Conservation (phyloP, 2,113 vertebrate genomes). For the Rhinopomastus cyanomelas region DNA sequence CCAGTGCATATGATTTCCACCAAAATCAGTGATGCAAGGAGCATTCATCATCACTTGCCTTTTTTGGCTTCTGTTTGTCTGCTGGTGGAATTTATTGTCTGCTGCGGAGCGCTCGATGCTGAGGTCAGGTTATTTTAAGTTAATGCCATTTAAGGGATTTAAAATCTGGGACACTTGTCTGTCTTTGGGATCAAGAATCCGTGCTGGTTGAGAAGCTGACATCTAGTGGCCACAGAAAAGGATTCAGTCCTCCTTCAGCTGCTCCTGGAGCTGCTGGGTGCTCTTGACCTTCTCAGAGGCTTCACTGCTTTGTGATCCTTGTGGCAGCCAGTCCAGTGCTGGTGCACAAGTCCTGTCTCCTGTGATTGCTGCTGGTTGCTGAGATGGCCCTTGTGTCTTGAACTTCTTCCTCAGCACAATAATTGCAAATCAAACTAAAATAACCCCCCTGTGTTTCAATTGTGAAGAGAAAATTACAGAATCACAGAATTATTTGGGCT, state of each 20-base stretch:
- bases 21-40: background rate
- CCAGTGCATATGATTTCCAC: background rate
- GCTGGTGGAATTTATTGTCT: slow-evolving; percentile 69
- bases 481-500: no score
- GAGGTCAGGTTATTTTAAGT: slow-evolving; percentile 77
- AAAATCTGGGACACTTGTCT: slow-evolving; percentile 72
- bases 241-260: background rate
- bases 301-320: rapidly evolving
- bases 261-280: background rate
- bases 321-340: no score
- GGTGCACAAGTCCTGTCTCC: background rate
- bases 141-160: slow-evolving; percentile 82
- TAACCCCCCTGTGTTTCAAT: background rate
- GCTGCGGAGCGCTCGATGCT: slow-evolving; percentile 27
- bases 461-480: no score
- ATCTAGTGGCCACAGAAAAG: slow-evolving; percentile 67
- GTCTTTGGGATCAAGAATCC: background rate
- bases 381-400: background rate
- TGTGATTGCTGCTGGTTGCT: rapidly evolving
- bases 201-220: slow-evolving; percentile 64
- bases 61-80: slow-evolving; percentile 56
- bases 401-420: background rate
- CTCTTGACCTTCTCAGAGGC: background rate
- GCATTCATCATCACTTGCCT: slow-evolving; percentile 41
- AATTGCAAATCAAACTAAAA: background rate